phyloP scores from a whole-genome alignment of 2,888 invertebrate species.

The Oligia fasciuncula region DNA sequence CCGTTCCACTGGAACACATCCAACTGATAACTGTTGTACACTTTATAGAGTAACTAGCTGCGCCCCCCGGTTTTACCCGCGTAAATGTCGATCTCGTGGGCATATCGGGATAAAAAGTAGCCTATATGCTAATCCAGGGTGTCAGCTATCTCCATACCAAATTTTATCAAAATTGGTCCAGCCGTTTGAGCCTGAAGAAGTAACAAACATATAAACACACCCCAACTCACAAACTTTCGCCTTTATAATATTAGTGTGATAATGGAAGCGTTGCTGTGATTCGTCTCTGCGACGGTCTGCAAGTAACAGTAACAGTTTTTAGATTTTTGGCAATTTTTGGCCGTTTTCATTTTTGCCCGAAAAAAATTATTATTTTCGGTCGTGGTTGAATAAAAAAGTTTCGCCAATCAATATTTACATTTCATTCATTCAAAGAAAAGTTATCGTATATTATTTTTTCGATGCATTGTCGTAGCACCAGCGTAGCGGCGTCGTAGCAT shows the following conservation, averaged over 20 bases:
- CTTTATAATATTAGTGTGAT: background rate
- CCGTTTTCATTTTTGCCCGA: background rate
- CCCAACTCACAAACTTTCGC: too few species aligned
- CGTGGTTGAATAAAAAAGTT: too few species aligned
- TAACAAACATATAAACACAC: too few species aligned
- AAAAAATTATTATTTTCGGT: background rate
- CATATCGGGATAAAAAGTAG: too few species aligned
- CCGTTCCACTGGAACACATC: constrained; percentile 48
- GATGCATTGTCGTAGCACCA: background rate
- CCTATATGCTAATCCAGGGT: too few species aligned
- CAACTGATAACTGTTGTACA: constrained; percentile 47
- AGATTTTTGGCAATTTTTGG: background rate
- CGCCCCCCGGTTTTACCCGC: too few species aligned
- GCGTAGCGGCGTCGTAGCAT: background rate
- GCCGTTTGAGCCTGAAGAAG: too few species aligned
- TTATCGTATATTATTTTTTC: background rate
- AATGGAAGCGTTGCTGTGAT: background rate
- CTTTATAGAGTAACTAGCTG: background rate
- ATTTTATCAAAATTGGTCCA: too few species aligned
- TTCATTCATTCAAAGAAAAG: background rate
- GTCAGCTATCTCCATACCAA: too few species aligned
- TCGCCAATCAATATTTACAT: background rate
- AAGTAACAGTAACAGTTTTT: background rate
- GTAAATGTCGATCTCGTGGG: too few species aligned
- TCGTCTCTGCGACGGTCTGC: background rate